A percentile compares a stretch with the other conserved stretches of the same genome.
Conservation (phyloP, 2,888 invertebrate genomes). For the Coleophora deauratella region DNA sequence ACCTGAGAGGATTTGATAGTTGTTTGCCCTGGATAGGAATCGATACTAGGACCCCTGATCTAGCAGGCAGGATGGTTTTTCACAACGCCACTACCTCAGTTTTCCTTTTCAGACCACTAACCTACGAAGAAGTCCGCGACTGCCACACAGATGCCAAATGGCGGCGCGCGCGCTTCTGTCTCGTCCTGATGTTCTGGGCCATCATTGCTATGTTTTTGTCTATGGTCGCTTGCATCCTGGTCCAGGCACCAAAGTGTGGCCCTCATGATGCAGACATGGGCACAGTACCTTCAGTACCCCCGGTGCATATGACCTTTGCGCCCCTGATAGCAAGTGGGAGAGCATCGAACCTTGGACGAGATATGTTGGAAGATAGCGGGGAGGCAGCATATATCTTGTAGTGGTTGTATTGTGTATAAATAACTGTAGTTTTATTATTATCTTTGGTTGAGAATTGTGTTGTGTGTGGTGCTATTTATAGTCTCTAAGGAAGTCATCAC, state of each 20-base stretch:
- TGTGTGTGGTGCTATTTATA: no score
- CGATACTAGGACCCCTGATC: no score
- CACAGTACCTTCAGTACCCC: constrained; percentile 30
- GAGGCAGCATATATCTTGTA: background rate
- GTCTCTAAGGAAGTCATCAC: no score
- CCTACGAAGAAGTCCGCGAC: constrained; percentile 62
- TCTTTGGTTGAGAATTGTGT: no score
- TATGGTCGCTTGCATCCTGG: constrained; percentile 49
- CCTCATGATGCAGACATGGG: constrained; percentile 14
- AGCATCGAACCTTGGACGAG: background rate
- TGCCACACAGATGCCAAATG: constrained; percentile 59
- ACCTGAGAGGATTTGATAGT: no score
- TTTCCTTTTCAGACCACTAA: constrained; percentile 44
- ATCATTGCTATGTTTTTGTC: constrained; percentile 58
- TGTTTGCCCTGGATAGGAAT: no score
- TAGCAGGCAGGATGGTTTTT: no score
- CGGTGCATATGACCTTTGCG: constrained; percentile 39
- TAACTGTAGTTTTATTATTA: no score
- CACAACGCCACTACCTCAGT: no score
- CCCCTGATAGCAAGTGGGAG: constrained; percentile 27
- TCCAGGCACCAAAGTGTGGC: constrained; percentile 27
- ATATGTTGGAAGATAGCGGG: background rate
- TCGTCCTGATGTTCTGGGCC: constrained; percentile 65
- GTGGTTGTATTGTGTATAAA: no score
- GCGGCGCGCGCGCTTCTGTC: constrained; percentile 55